Base-by-base conservation (phyloP, 1,140 invertebrate genomes). In the Palaemon carinicauda region DNA sequence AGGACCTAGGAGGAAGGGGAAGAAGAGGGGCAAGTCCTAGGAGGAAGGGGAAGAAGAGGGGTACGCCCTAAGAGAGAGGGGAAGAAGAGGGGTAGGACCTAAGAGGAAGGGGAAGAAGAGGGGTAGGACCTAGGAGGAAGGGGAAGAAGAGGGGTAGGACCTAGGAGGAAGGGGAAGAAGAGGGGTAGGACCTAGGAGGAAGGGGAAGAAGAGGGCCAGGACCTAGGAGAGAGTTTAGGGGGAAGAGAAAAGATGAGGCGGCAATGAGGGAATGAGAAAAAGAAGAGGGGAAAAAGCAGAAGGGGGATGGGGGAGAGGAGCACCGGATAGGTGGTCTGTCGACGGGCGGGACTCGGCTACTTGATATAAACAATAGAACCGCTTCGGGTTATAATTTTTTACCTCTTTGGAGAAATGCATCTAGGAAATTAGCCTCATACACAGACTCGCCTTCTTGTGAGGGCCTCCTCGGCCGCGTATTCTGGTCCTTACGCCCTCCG, bases 331-430 rank as follows among this genome's bases (percentile, higher is more conserved):
- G 33, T 50, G 75, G 75, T 19, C 33, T 19, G 41, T 19, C 21
- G n/a, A 17, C 15, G 29, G 17, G 10, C 14, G 12, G 84, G 84
- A 86, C 77, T 80, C 84, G 78, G 50, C 60, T 86, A 86, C 84
- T 80, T 86, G 84, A 80, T 86, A 86, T 86, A 86, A 86, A 86
- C 84, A 86, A 86, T 86, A 60, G 84, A 74, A 86, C 50, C 74
- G 84, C 84, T 86, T 86, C 84, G 69, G 84, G 84, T 86, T 86
- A 86, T 80, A 86, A 86, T 86, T 78, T 86, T 86, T 86, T 86
- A 41, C 84, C 84, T 86, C 84, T 86, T 86, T 86, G 80, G 84
- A 79, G 84, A 86, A 86, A 86, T 86, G 84, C 84, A 86, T 86
- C 84, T 86, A 41, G 84, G 77, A 86, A 86, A 86, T 86, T 86